Conservation (phyloP, 2,113 vertebrate genomes). For the Ceratotherium simum region DNA sequence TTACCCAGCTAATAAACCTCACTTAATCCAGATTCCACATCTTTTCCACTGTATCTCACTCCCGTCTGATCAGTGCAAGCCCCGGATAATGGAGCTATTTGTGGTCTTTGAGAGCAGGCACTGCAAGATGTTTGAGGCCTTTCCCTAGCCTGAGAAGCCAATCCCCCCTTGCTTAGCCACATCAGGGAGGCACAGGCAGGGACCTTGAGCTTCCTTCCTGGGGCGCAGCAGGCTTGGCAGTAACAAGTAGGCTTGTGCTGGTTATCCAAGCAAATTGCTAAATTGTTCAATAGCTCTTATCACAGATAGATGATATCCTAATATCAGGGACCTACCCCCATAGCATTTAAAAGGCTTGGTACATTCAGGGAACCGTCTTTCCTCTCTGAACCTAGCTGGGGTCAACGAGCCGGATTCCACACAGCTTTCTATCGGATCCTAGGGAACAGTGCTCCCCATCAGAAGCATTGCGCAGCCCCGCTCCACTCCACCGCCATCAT, state of each 20-base stretch:
- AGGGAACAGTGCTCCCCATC: not conserved
- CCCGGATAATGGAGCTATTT: not conserved
- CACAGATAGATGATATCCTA: not conserved
- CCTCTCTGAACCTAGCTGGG: not conserved
- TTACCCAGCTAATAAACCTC: conserved; percentile 33
- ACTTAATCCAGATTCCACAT: not conserved
- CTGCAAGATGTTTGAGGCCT: not conserved
- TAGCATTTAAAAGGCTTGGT: conserved; percentile 40
- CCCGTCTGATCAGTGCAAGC: not conserved
- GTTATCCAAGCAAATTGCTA: not conserved
- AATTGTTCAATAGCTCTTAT: not conserved
- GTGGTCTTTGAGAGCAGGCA: not conserved
- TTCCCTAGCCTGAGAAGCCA: not conserved
- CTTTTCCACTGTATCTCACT: not conserved
- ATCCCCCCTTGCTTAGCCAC: not conserved
- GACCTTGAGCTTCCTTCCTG: not conserved
- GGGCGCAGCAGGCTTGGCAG: not conserved
- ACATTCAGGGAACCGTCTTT: not conserved
- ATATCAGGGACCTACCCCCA: not conserved
- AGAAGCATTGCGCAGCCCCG: not conserved
- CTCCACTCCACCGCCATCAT: not conserved
- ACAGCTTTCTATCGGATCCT: not conserved
- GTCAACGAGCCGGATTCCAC: not conserved
- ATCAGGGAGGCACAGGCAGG: not conserved
- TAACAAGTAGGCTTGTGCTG: not conserved